These are phyloP conservation scores for Drosophila atripex DNA, from an alignment of 2,888 invertebrate species.

Conservation along the genomic window DNA sequence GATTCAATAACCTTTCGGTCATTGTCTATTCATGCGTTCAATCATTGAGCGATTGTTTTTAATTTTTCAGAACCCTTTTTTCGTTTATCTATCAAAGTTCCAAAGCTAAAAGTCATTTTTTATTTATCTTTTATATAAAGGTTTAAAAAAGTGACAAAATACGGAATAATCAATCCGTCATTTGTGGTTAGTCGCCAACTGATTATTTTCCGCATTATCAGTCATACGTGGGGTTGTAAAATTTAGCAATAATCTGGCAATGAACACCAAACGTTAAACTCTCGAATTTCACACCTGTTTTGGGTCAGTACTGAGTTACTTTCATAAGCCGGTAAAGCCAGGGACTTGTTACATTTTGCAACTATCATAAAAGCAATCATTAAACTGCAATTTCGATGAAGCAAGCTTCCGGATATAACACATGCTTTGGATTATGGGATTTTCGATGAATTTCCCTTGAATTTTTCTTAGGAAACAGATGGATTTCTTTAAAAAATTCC, in stretches of 20 bases:
- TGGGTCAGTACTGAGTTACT: neutral
- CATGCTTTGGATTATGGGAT: neutral
- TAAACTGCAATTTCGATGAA: neutral
- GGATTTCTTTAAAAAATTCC: neutral
- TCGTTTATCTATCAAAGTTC: too few relatives aligned
- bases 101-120: neutral
- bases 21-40: neutral
- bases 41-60: neutral
- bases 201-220: conserved; percentile 30
- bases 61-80: neutral
- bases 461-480: neutral
- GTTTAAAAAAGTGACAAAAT: neutral
- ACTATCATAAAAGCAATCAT: conserved; percentile 1
- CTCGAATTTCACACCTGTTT: conserved; percentile 24
- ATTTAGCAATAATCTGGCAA: conserved; percentile 14
- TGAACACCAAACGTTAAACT: conserved; percentile 6
- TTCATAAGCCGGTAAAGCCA: neutral
- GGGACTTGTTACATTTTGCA: neutral
- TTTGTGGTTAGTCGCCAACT: neutral
- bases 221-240: conserved; percentile 31
- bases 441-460: neutral
- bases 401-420: conserved; percentile 2
- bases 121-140: neutral
- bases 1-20: neutral
- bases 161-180: neutral